phyloP scores from a whole-genome alignment of 2,888 invertebrate genomes.

The Gastracanthus pulcherrimus region DNA sequence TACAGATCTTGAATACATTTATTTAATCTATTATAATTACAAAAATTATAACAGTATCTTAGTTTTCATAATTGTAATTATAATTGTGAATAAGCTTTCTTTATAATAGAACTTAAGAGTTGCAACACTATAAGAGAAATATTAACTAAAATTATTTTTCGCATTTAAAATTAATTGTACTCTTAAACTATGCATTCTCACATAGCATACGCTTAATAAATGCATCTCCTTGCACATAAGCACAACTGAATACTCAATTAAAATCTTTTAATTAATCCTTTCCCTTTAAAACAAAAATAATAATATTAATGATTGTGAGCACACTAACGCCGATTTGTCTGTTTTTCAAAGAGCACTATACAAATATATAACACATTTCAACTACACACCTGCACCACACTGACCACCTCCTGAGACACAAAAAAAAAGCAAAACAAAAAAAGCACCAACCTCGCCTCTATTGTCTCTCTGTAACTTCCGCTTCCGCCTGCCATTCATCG shows the following conservation, averaged over 20 bases:
- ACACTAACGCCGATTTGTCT: conserved; percentile 45
- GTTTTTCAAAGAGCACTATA: conserved; percentile 50
- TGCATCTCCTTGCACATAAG: conserved; percentile 20
- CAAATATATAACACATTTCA: conserved; percentile 41
- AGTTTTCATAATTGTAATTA: neutral
- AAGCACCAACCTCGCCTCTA: conserved; percentile 16
- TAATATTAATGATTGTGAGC: neutral
- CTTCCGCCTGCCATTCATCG: conserved; percentile 48
- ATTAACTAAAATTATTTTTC: too few species aligned
- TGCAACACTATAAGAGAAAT: too few species aligned
- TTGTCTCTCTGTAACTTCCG: conserved; percentile 43
- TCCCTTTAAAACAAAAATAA: neutral
- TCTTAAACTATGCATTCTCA: conserved; percentile 21
- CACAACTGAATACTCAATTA: neutral
- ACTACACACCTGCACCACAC: conserved; percentile 46
- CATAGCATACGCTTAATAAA: conserved; percentile 22
- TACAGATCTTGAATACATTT: neutral
- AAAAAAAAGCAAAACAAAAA: conserved; percentile 1
- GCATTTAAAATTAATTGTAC: neutral
- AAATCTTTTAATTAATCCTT: neutral
- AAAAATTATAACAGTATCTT: too few species aligned
- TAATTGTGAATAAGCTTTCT: too few species aligned
- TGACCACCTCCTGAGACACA: conserved; percentile 14
- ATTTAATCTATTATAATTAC: too few species aligned
- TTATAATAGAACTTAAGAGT: too few species aligned